Percentiles rank a stretch among this genome's conserved stretches.
Conservation (phyloP, 1,140 invertebrate species). For the Brachionus calyciflorus region DNA sequence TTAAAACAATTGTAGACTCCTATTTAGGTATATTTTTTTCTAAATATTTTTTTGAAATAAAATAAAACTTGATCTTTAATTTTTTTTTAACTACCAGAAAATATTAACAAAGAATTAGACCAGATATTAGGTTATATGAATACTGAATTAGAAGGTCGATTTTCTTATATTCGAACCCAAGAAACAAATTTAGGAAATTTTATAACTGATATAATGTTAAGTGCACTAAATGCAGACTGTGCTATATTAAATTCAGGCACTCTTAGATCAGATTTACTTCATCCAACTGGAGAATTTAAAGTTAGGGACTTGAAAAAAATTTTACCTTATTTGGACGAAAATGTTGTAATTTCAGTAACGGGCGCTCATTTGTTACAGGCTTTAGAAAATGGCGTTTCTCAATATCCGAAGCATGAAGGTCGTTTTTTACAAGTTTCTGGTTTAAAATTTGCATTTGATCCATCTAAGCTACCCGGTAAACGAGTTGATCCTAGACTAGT, state of each 20-base stretch:
- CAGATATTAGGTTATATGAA: constrained; percentile 30
- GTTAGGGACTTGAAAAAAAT: constrained; percentile 77
- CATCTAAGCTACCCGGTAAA: constrained; percentile 67
- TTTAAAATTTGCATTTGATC: constrained; percentile 78
- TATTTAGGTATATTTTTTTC: constrained; percentile 65
- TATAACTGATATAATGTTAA: constrained; percentile 79
- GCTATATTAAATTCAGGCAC: constrained; percentile 84
- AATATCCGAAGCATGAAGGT: constrained; percentile 76
- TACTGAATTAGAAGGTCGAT: constrained; percentile 2
- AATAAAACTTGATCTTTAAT: neutral
- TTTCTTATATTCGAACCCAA: constrained; percentile 27
- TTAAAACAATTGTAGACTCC: constrained; percentile 71
- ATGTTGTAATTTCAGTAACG: constrained; percentile 63
- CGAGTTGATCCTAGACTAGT: constrained; percentile 66
- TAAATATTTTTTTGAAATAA: neutral
- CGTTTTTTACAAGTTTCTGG: constrained; percentile 75
- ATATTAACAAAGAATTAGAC: constrained; percentile 32
- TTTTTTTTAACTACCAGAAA: neutral
- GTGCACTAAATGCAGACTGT: constrained; percentile 77
- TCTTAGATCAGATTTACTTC: constrained; percentile 71
- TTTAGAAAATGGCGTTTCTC: constrained; percentile 75
- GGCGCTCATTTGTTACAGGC: constrained; percentile 69
- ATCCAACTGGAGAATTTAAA: constrained; percentile 75
- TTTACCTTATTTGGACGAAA: constrained; percentile 75
- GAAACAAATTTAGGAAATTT: constrained; percentile 69